These are phyloP conservation scores for Lepus timidus DNA, from an alignment of 2,113 vertebrate genomes.

Conservation along the genomic window DNA sequence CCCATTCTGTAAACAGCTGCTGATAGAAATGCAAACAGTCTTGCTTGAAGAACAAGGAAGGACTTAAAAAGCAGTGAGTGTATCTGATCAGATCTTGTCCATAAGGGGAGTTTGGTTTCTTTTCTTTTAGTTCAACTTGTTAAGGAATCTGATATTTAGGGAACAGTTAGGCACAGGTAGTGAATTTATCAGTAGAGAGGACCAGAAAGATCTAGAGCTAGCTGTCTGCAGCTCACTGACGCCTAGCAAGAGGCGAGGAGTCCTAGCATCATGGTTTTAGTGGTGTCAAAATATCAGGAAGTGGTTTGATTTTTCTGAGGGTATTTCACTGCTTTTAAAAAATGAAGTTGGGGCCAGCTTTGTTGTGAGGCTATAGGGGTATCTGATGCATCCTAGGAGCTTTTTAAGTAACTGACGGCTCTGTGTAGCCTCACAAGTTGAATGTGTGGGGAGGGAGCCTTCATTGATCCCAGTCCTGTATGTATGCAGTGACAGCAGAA, in stretches of 20 bases:
- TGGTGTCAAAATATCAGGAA: not conserved
- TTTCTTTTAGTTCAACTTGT: constrained; percentile 22
- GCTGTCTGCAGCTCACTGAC: not conserved
- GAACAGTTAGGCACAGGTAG: not conserved
- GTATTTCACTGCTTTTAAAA: constrained; percentile 1
- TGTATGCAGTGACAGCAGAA: fast-evolving
- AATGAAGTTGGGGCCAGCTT: not conserved
- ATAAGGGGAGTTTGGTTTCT: constrained; percentile 70
- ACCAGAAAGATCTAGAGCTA: not conserved
- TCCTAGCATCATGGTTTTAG: not conserved
- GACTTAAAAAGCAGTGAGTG: constrained; percentile 41
- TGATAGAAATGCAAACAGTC: constrained; percentile 80
- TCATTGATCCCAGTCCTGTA: not conserved
- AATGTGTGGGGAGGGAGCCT: not conserved
- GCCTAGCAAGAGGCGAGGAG: not conserved
- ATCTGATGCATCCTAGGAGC: not conserved
- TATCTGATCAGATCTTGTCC: constrained; percentile 59
- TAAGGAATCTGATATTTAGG: constrained; percentile 22
- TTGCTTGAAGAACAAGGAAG: constrained; percentile 76
- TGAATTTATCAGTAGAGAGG: not conserved
- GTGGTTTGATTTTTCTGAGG: constrained; percentile 8
- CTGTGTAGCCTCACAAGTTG: not conserved
- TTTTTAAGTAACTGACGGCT: not conserved
- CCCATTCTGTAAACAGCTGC: constrained; percentile 80
- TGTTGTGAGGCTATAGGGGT: not conserved